Evolutionary conservation across 92 coral and sea anemone species (phyloP).

Genomic region (Umimayanthus chanpuru): DNA sequence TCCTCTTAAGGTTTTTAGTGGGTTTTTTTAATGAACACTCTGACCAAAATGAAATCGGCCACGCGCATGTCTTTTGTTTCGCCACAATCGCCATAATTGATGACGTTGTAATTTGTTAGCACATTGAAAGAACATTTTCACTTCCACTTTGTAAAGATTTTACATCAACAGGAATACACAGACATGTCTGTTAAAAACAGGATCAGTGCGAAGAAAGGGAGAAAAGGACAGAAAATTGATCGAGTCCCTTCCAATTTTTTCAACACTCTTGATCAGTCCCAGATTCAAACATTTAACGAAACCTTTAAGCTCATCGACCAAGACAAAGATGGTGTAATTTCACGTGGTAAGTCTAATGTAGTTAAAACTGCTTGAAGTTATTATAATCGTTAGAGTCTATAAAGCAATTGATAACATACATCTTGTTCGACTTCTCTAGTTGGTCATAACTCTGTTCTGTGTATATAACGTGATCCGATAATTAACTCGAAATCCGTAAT

Average conservation of each 20-base stretch:
- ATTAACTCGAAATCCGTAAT: no score
- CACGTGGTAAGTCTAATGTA: slow-evolving; percentile 12
- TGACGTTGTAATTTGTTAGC: background rate
- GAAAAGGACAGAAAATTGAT: slow-evolving; percentile 36
- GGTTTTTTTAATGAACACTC: no score
- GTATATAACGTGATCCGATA: no score
- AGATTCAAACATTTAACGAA: slow-evolving; percentile 42
- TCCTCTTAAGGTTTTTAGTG: no score
- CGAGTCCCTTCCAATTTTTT: slow-evolving; percentile 37
- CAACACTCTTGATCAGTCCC: slow-evolving; percentile 34
- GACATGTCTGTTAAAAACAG: slow-evolving; percentile 25
- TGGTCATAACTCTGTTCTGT: no score
- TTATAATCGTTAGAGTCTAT: no score
- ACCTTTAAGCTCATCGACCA: slow-evolving; percentile 35
- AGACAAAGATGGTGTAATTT: slow-evolving; percentile 38
- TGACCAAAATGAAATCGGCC: no score
- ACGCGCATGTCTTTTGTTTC: background rate
- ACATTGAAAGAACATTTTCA: background rate
- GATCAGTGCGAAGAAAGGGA: background rate
- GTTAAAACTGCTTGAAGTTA: no score
- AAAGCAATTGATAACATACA: no score
- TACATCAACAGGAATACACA: background rate
- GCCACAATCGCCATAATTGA: background rate
- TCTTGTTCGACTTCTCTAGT: no score
- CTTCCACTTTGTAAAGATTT: background rate